Conservation (phyloP, 2,113 vertebrate genomes). For the Engystomops pustulosus region DNA sequence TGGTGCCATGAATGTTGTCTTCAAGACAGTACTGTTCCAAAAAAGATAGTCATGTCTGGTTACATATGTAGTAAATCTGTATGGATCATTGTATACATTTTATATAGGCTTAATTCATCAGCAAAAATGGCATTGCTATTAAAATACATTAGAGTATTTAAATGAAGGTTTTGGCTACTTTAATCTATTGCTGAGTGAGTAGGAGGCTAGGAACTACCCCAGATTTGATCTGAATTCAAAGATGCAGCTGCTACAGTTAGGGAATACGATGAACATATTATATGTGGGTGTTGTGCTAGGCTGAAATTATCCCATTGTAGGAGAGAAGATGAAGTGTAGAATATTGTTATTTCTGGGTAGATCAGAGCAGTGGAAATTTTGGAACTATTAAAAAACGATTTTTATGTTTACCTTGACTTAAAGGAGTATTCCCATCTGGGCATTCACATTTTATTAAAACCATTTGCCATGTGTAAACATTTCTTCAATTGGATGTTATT, state of each 20-base stretch:
- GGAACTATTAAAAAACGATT: not conserved
- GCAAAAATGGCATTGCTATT: too few relatives aligned
- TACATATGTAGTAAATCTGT: too few relatives aligned
- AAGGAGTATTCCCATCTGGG: too few relatives aligned
- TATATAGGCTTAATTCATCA: too few relatives aligned
- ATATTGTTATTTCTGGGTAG: not conserved
- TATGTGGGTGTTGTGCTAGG: not conserved
- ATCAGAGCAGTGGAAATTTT: not conserved
- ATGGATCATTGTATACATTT: too few relatives aligned
- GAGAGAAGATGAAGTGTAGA: not conserved
- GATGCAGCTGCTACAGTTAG: not conserved
- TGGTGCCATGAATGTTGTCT: too few relatives aligned
- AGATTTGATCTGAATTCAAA: not conserved
- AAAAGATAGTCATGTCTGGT: too few relatives aligned
- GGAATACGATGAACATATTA: constrained; percentile 5
- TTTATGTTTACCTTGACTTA: not conserved
- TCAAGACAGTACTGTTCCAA: too few relatives aligned
- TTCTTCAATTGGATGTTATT: too few relatives aligned
- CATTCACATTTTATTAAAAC: too few relatives aligned
- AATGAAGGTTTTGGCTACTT: not conserved
- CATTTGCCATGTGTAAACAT: too few relatives aligned
- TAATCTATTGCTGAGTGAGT: not conserved
- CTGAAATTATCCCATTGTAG: not conserved
- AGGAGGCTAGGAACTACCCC: constrained; percentile 8
- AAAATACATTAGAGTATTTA: too few relatives aligned